Evolutionary conservation across 2,113 vertebrate genomes (phyloP).

Genomic region (Serilophus lunatus): DNA sequence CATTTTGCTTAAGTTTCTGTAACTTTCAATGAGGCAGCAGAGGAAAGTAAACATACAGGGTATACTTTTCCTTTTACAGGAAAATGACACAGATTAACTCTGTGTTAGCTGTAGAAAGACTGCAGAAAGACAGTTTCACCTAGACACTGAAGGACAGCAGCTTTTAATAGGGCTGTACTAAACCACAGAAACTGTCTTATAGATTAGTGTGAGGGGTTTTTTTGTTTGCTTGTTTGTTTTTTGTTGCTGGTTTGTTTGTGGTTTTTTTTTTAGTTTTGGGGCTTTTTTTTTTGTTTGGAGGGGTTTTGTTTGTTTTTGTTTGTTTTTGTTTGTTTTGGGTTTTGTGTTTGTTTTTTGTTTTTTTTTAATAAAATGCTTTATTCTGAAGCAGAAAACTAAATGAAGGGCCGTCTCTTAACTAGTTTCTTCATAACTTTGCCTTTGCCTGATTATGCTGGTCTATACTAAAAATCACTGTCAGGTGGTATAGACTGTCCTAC

Average conservation of each 20-base stretch:
- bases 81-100: neutral
- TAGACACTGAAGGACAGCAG: neutral
- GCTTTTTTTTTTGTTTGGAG: fast-evolving
- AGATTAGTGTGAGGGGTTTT: neutral
- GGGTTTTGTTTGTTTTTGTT: fast-evolving
- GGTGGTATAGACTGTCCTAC: neutral
- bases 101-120: neutral
- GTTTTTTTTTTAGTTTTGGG: neutral
- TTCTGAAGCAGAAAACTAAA: neutral
- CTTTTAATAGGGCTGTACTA: neutral
- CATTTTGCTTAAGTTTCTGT: neutral
- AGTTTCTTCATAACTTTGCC: neutral
- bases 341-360: no score
- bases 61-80: neutral
- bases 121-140: neutral
- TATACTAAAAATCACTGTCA: neutral
- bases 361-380: neutral
- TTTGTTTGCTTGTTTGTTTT: neutral
- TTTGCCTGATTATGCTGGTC: neutral
- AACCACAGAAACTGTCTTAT: neutral
- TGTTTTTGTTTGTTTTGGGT: neutral
- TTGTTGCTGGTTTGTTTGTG: neutral
- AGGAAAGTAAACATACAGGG: neutral
- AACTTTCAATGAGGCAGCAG: neutral
- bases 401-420: neutral